A percentile compares a stretch with the other conserved stretches of the same genome.
Evolutionary conservation across 2,797 vertebrate species (phyloP).

Genomic region (Notamacropus eugenii): DNA sequence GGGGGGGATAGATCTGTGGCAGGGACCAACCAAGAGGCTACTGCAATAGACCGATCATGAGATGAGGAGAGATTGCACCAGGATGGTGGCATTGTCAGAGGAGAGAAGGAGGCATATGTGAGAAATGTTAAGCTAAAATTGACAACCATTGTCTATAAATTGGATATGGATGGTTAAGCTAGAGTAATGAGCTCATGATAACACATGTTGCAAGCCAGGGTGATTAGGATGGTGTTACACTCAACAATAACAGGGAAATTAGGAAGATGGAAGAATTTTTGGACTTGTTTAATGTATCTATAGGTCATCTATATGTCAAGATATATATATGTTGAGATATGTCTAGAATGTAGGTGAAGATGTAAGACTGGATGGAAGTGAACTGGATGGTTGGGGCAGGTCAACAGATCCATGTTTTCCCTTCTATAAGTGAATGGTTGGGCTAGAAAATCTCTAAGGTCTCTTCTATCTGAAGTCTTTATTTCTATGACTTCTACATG

Average conservation of each 20-base stretch:
- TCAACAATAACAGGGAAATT: background rate
- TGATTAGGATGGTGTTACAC: background rate
- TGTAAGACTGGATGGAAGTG: background rate
- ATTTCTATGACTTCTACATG: background rate
- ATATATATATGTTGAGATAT: background rate
- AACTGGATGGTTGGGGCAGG: background rate
- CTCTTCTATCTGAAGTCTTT: background rate
- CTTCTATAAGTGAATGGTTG: background rate
- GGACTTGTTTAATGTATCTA: background rate
- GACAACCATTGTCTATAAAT: background rate
- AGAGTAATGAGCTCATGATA: background rate
- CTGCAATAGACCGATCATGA: background rate
- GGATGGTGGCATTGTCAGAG: background rate
- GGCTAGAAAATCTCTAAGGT: background rate
- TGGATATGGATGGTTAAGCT: background rate
- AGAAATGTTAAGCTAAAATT: background rate
- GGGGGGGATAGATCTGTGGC: background rate
- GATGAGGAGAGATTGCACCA: background rate
- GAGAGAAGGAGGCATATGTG: background rate
- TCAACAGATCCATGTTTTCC: background rate
- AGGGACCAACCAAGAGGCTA: background rate
- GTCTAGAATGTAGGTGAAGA: background rate
- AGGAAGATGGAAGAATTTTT: background rate
- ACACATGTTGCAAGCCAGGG: background rate
- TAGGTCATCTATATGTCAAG: background rate